These are phyloP conservation scores for Haliclystus octoradiatus DNA, from an alignment of 30 jellyfish, hydroid and myxozoan genomes.

Conservation along the genomic window DNA sequence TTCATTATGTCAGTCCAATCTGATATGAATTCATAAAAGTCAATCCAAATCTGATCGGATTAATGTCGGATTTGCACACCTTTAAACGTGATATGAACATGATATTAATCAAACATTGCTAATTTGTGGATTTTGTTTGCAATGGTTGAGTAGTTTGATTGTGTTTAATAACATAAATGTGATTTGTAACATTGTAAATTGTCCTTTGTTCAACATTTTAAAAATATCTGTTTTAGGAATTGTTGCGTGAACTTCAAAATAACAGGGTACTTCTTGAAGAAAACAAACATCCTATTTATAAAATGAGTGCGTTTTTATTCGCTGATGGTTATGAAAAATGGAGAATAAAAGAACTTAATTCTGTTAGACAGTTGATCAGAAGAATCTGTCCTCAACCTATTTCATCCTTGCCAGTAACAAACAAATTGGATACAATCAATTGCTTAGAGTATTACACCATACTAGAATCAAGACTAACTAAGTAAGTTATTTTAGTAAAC, in stretches of 20 bases:
- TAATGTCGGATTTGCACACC: too few species aligned
- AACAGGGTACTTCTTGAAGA: slow-evolving; percentile 36
- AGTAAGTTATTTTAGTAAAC: too few species aligned
- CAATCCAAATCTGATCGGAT: too few species aligned
- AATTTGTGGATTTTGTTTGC: background rate
- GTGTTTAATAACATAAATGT: too few species aligned
- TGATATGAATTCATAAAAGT: too few species aligned
- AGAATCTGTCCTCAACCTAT: slow-evolving; percentile 13
- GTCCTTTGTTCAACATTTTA: too few species aligned
- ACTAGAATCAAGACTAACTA: slow-evolving; percentile 29
- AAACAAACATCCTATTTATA: slow-evolving; percentile 32
- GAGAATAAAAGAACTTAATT: slow-evolving; percentile 35
- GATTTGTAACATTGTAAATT: too few species aligned
- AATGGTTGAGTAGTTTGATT: background rate
- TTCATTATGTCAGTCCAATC: too few species aligned
- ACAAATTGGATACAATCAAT: slow-evolving; percentile 9
- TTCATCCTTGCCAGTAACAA: slow-evolving; percentile 19
- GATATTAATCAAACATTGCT: background rate
- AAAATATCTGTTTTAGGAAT: slow-evolving; percentile 15
- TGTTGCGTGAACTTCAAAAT: slow-evolving; percentile 37
- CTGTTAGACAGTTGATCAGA: slow-evolving; percentile 15
- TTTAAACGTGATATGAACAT: too few species aligned
- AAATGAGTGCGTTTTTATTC: slow-evolving; percentile 27
- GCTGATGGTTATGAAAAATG: slow-evolving; percentile 47
- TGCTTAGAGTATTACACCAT: slow-evolving; percentile 29